phyloP scores from a whole-genome alignment of 1,140 invertebrate genomes.

The Cydia splendana region DNA sequence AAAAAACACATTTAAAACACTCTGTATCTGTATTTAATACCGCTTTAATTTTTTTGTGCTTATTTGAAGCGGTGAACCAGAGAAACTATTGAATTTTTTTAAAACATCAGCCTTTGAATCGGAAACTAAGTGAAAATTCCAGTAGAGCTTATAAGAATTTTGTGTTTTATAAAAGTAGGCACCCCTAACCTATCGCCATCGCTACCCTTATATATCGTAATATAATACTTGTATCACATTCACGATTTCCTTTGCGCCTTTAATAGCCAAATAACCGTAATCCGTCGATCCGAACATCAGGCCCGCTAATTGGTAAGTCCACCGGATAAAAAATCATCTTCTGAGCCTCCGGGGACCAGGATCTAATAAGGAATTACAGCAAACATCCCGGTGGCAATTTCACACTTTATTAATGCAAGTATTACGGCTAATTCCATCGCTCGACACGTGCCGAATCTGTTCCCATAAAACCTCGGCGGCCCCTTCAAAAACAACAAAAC shows the following conservation, averaged over 20 bases:
- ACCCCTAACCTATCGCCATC: no score
- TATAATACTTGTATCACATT: not conserved
- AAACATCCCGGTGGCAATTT: slow-evolving; percentile 76
- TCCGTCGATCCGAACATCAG: slow-evolving; percentile 7
- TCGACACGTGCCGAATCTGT: slow-evolving; percentile 76
- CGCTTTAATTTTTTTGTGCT: no score
- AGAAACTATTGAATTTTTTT: no score
- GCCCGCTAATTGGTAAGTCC: slow-evolving; percentile 6
- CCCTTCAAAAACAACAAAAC: slow-evolving; percentile 43
- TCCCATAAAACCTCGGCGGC: slow-evolving; percentile 69
- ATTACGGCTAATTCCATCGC: slow-evolving; percentile 76
- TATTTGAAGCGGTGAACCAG: no score
- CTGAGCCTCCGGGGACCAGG: slow-evolving; percentile 48
- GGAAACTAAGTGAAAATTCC: no score
- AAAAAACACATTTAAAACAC: no score
- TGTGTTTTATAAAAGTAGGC: no score
- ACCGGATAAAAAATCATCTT: slow-evolving; percentile 45
- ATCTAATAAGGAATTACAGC: slow-evolving; percentile 74
- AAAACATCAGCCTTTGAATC: no score
- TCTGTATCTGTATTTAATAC: no score
- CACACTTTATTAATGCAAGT: slow-evolving; percentile 80
- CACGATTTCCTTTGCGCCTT: not conserved
- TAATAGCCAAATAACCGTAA: slow-evolving; percentile 14
- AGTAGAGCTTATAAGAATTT: no score
- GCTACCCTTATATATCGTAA: not conserved